Evolutionary conservation across 2,113 vertebrate genomes (phyloP).

Genomic region (Panurus biarmicus): DNA sequence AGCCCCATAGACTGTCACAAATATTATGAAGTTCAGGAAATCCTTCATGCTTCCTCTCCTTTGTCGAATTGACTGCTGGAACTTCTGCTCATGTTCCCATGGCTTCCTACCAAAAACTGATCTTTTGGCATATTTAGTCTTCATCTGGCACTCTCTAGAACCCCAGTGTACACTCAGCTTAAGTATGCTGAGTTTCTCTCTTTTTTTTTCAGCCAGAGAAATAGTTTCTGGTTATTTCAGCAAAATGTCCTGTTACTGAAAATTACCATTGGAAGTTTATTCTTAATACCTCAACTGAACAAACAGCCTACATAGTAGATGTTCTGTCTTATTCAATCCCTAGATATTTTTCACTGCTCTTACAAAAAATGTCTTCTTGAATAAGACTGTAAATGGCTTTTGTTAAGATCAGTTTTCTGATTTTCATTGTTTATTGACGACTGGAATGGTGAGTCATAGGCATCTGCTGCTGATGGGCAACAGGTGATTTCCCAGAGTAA

Average conservation of each 20-base stretch:
- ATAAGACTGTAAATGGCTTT: neutral
- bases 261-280: neutral
- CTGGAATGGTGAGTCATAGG: neutral
- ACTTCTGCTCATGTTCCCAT: neutral
- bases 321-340: neutral
- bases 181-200: neutral
- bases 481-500: neutral
- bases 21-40: neutral
- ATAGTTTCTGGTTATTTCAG: neutral
- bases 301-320: neutral
- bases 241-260: neutral
- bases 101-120: neutral
- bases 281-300: neutral
- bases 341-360: neutral
- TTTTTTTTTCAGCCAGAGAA: neutral
- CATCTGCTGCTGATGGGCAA: neutral
- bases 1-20: neutral
- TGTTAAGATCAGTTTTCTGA: neutral
- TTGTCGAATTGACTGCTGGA: neutral
- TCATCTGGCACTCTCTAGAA: neutral
- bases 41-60: neutral
- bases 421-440: neutral
- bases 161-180: neutral
- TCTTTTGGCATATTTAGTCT: neutral
- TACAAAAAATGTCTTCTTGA: neutral